A percentile compares a stretch with the other conserved stretches of the same genome.
phyloP scores from a whole-genome alignment of 1,140 invertebrate genomes.

The Drepana arcuata region DNA sequence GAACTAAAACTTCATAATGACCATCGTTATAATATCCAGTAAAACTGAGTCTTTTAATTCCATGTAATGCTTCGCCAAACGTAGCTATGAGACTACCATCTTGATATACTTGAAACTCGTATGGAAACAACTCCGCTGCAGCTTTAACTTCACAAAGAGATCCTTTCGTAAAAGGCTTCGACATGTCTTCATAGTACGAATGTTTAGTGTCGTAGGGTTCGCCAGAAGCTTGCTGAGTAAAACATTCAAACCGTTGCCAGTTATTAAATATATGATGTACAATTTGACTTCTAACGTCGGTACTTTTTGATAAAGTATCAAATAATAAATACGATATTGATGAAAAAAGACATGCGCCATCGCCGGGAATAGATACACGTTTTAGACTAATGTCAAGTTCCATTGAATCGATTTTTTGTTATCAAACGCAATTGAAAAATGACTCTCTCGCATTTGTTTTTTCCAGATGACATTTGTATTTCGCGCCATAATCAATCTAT shows the following conservation, averaged over 20 bases:
- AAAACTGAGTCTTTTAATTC: too few species aligned
- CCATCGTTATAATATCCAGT: slow-evolving; percentile 3
- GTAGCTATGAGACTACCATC: too few species aligned
- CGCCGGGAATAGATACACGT: slow-evolving; percentile 3
- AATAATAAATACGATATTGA: slow-evolving; percentile 6
- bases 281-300: slow-evolving; percentile 6
- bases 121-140: slow-evolving; percentile 4
- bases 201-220: slow-evolving; percentile 6
- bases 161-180: slow-evolving; percentile 2
- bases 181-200: slow-evolving; percentile 7
- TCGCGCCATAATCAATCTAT: too few species aligned
- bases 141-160: slow-evolving; percentile 7
- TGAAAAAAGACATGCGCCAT: slow-evolving; percentile 5
- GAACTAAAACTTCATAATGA: slow-evolving; percentile 5
- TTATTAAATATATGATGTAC: neutral
- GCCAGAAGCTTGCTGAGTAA: slow-evolving; percentile 3
- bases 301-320: slow-evolving; percentile 5
- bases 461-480: too few species aligned
- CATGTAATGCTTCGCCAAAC: too few species aligned
- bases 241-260: neutral
- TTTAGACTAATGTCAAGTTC: too few species aligned
- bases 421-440: too few species aligned
- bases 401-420: too few species aligned
- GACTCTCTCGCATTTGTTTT: too few species aligned
- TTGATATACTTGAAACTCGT: slow-evolving; percentile 8